Base-by-base conservation (phyloP, 2,888 invertebrate genomes). In the Ariolimax columbianus region DNA sequence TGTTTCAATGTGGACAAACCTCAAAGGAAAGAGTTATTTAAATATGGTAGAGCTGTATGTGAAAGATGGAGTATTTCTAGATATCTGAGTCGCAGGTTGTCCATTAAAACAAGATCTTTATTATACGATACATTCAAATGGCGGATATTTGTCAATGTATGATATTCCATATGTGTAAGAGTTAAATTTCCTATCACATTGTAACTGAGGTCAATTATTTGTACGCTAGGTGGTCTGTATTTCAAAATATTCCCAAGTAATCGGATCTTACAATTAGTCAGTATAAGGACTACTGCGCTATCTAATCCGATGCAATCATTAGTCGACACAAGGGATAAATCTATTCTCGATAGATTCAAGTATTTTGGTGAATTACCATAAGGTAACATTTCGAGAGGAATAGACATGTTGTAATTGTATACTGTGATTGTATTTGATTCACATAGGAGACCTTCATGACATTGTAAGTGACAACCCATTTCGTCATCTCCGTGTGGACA, bases 401-500 rank as follows among this genome's bases (percentile, higher is more conserved):
- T 14, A 0, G 77, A 43, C 0, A 1, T 66, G 68, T 63, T 66
- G 38, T 47, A 43, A 51, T 51, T 51, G 26, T 2, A 26, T 26
- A 77, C 68, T 0, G 30, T 79, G 11, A 83, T 68, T 23, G 68
- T 47, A 0, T 68, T 51, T n/a, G 66, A 68, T 9, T 51, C 6
- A 43, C 83, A 83, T 11, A n/a, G 33, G 55, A 83, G 68, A 38
- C 83, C 77, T 14, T 40, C 3, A 38, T n/a, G 23, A 43, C 83
- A 83, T 19, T 19, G 36, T 9, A 51, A 36, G 66, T 77, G 1
- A 40, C 83, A 83, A 23, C 51, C 23, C 43, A 83, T 3, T 68
- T 83, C 83, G 36, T 83, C 83, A n/a, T 83, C 83, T 6, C 33
- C 33, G 2, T 47, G 26, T 2, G 83, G 83, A 75, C 83, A 83